Percentiles rank a stretch among this genome's conserved stretches.
These are phyloP conservation scores for Gila orcuttii DNA, from an alignment of 2,113 vertebrate species.

Conservation along the genomic window DNA sequence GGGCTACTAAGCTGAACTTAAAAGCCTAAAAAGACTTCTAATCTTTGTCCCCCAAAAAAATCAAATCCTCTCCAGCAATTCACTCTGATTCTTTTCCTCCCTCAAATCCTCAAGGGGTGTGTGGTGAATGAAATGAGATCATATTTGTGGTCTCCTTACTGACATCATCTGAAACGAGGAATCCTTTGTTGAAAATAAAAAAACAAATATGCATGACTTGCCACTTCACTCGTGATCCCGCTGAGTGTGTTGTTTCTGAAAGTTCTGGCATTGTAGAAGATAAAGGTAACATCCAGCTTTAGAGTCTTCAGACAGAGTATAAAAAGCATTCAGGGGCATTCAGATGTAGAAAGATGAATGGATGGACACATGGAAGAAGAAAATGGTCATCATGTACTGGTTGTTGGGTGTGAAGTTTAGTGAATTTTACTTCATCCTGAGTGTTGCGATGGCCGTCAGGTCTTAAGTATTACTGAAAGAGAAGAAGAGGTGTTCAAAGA, in stretches of 20 bases:
- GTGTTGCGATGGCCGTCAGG: conserved; percentile 60
- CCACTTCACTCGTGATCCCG: conserved; percentile 38
- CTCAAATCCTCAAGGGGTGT: conserved; percentile 17
- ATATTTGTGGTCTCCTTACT: conserved; percentile 32
- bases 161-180: conserved; percentile 49
- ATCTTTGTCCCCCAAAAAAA: not conserved
- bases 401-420: conserved; percentile 16
- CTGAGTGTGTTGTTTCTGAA: conserved; percentile 32
- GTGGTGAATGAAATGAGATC: conserved; percentile 46
- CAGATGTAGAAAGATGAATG: conserved; percentile 41
- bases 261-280: conserved; percentile 1
- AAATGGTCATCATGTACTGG: conserved; percentile 43
- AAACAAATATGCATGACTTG: conserved; percentile 41
- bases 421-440: not conserved
- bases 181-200: conserved; percentile 12
- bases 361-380: conserved; percentile 27
- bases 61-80: not conserved
- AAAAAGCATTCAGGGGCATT: conserved; percentile 34
- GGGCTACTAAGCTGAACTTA: not conserved
- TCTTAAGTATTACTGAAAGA: conserved; percentile 72
- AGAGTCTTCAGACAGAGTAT: conserved; percentile 28
- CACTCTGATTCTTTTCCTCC: not conserved
- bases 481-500: not conserved
- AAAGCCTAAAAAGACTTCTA: not conserved
- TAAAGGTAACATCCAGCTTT: conserved; percentile 17